Evolutionary conservation across 2,888 invertebrate genomes (phyloP).

Genomic region (Aporophyla nigra): DNA sequence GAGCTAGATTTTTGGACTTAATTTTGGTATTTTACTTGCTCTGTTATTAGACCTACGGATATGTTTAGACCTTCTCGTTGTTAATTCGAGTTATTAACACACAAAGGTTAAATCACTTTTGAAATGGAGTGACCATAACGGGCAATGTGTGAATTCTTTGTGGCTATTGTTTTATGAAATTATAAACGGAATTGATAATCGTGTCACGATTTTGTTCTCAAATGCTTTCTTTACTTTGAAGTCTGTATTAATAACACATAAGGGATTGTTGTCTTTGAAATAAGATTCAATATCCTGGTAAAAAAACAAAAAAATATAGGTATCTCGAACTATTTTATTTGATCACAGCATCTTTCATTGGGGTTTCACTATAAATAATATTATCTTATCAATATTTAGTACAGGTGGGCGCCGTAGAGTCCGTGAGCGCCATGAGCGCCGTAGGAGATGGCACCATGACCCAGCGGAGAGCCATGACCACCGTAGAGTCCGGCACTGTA

Average conservation of each 20-base stretch:
- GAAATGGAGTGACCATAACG: conserved; percentile 4
- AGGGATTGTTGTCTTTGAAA: neutral
- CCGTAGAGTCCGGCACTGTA: conserved; percentile 52
- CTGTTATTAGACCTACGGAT: conserved; percentile 38
- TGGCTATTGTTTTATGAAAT: neutral
- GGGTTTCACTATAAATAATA: conserved; percentile 56
- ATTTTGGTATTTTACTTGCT: conserved; percentile 44
- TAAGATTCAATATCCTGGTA: neutral
- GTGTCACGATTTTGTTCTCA: neutral
- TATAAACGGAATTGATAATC: neutral
- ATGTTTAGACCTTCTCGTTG: conserved; percentile 44
- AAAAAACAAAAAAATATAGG: conserved; percentile 42
- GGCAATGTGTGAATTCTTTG: neutral
- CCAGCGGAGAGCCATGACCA: conserved; percentile 75
- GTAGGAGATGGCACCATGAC: conserved; percentile 54
- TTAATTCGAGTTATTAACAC: conserved; percentile 49
- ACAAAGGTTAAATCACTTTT: conserved; percentile 41
- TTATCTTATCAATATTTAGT: conserved; percentile 51
- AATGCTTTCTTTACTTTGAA: neutral
- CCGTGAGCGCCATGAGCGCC: conserved; percentile 59
- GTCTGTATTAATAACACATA: neutral
- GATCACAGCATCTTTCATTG: conserved; percentile 63
- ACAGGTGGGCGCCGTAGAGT: conserved; percentile 59
- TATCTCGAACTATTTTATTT: conserved; percentile 61
- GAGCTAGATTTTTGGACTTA: conserved; percentile 49